Conservation (phyloP, 2,888 invertebrate genomes). For the Heliconius erato region DNA sequence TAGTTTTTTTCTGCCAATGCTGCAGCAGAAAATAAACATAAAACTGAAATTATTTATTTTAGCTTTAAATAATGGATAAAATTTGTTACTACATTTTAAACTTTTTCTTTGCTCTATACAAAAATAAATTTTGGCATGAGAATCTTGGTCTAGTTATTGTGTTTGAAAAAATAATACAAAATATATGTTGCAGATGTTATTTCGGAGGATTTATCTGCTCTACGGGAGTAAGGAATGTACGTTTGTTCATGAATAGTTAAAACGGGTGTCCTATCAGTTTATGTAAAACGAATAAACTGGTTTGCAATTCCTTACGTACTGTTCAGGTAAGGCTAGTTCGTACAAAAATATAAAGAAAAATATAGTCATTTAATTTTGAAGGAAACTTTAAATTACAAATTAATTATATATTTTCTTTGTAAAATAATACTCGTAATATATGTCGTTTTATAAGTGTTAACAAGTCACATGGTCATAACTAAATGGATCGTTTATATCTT, state of each 20-base stretch:
- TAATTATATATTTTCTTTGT: too few relatives aligned
- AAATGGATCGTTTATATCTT: background rate
- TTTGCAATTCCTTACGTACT: conserved; percentile 60
- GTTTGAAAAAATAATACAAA: conserved; percentile 24
- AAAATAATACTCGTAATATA: too few relatives aligned
- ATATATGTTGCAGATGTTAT: conserved; percentile 37
- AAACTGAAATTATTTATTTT: background rate
- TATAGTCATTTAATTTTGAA: background rate
- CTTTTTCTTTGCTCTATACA: background rate
- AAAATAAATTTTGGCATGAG: conserved; percentile 16
- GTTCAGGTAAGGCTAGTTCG: conserved; percentile 59
- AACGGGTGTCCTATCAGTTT: conserved; percentile 62
- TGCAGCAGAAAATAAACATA: background rate
- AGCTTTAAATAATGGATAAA: background rate
- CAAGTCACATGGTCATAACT: background rate
- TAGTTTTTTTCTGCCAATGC: background rate
- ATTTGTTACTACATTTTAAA: background rate
- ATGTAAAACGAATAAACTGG: conserved; percentile 65
- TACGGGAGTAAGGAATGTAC: conserved; percentile 42
- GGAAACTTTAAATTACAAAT: background rate
- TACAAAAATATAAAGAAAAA: conserved; percentile 56
- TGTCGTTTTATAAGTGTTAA: background rate
- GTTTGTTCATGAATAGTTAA: conserved; percentile 53
- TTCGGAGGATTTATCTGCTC: conserved; percentile 61
- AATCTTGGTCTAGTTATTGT: background rate